Conservation (phyloP, 2,797 vertebrate genomes). For the Margarornis squamiger region DNA sequence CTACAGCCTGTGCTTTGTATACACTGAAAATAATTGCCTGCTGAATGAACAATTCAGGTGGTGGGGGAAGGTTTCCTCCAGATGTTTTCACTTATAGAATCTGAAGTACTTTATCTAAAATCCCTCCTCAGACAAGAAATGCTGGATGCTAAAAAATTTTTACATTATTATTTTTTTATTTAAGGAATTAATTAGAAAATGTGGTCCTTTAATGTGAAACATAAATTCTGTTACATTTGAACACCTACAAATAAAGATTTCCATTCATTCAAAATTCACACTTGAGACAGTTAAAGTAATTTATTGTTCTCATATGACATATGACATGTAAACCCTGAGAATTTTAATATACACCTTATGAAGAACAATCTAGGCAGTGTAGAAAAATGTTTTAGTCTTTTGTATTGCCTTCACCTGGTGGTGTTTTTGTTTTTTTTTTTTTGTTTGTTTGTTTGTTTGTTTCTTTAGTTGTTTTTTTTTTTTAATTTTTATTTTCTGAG, state of each 20-base stretch:
- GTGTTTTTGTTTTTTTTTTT: no score
- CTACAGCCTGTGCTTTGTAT: background rate
- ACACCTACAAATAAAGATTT: background rate
- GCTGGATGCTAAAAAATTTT: background rate
- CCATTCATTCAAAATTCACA: background rate
- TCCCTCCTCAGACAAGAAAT: background rate
- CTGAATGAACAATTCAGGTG: background rate
- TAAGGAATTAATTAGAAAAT: background rate
- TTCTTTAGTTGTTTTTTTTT: background rate
- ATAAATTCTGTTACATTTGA: background rate
- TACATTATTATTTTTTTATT: background rate
- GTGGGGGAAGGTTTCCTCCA: background rate
- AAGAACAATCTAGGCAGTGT: background rate
- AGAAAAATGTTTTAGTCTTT: background rate
- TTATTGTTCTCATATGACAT: background rate
- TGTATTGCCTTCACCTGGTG: background rate
- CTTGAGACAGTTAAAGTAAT: background rate
- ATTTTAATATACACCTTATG: background rate
- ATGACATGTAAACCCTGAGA: background rate
- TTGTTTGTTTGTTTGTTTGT: background rate
- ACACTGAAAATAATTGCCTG: background rate
- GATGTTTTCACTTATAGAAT: background rate
- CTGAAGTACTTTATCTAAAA: background rate
- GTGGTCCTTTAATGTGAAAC: background rate
- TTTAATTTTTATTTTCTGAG: background rate